These are phyloP conservation scores for Mimas tiliae DNA, from an alignment of 2,888 invertebrate genomes.

Conservation along the genomic window DNA sequence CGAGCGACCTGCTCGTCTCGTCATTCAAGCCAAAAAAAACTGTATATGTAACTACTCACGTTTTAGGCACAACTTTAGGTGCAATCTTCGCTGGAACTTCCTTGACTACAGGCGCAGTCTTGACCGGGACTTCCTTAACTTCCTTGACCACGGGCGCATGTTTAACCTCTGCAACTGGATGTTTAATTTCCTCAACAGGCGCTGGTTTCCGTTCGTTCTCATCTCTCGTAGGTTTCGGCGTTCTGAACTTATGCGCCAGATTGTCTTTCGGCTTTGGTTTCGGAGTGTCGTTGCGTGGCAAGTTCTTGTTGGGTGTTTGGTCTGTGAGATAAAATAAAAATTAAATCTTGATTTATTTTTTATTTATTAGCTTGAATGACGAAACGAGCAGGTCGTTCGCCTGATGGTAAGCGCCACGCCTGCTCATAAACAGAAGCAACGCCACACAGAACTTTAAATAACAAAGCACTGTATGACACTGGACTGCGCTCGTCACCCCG, in stretches of 20 bases:
- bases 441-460: too few species aligned
- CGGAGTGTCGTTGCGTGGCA: neutral
- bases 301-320: neutral
- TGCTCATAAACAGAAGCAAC: too few species aligned
- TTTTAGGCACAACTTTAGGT: constrained; percentile 49
- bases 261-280: neutral
- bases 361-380: too few species aligned
- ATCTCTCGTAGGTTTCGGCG: neutral
- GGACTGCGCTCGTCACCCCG: too few species aligned
- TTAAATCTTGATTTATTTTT: neutral
- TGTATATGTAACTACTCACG: constrained; percentile 46
- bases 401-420: too few species aligned
- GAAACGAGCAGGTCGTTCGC: too few species aligned
- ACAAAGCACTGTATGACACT: too few species aligned
- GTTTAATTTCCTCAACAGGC: neutral
- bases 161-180: neutral
- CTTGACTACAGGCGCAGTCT: too few species aligned
- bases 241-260: neutral
- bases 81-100: constrained; percentile 29
- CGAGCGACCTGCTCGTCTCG: too few species aligned
- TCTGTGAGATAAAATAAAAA: neutral
- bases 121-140: constrained; percentile 27
- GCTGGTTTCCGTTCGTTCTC: neutral
- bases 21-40: neutral
- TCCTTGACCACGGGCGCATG: neutral